Evolutionary conservation across 1,140 invertebrate genomes (phyloP).

Genomic region (Nebria ingens): DNA sequence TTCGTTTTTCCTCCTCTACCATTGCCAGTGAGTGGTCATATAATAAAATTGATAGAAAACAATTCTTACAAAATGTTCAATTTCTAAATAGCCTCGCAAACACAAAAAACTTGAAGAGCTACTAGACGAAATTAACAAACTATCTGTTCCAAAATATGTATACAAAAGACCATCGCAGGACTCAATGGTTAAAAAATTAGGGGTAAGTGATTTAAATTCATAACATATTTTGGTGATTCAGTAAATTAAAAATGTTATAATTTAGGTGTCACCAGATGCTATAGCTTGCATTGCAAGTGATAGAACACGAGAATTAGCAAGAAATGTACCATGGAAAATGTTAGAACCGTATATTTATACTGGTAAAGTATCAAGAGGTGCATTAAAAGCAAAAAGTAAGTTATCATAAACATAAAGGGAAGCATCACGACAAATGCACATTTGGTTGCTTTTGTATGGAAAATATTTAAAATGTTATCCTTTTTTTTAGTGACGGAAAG

Average conservation of each 20-base stretch:
- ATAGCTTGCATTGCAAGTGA: conserved; percentile 23
- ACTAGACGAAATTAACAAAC: background rate
- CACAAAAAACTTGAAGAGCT: background rate
- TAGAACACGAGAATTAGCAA: conserved; percentile 19
- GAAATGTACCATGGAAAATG: conserved; percentile 16
- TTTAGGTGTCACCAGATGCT: conserved; percentile 21
- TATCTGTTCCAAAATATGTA: background rate
- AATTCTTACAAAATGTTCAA: background rate
- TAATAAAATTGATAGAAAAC: background rate
- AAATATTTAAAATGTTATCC: conserved; percentile 5
- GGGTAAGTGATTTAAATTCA: background rate
- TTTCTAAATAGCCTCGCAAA: background rate
- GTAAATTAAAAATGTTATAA: background rate
- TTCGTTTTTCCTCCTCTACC: no score
- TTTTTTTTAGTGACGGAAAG: conserved; percentile 22
- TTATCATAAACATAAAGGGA: conserved; percentile 12
- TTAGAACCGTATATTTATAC: conserved; percentile 16
- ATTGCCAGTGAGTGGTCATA: no score
- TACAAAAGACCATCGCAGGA: background rate
- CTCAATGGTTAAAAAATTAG: background rate
- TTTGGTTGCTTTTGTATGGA: no score
- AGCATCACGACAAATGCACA: no score
- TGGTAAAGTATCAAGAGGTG: conserved; percentile 22
- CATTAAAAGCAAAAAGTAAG: conserved; percentile 23
- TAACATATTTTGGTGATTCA: background rate